Percentiles rank a stretch among this genome's conserved stretches.
Evolutionary conservation across 2,797 vertebrate genomes (phyloP).

Genomic region (Channallabes apus): DNA sequence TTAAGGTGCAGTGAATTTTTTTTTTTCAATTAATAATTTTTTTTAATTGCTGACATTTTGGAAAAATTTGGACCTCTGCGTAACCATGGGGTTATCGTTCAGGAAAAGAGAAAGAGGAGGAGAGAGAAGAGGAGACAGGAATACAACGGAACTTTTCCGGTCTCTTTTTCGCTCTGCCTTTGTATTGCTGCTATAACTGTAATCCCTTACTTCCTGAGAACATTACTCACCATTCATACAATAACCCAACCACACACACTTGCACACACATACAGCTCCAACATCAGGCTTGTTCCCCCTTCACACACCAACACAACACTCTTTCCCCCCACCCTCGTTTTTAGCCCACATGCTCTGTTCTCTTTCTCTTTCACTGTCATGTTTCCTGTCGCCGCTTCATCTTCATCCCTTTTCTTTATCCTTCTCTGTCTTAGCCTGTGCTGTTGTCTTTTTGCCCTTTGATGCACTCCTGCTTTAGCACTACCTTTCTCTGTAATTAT

Average conservation of each 20-base stretch:
- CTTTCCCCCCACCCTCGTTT: background rate
- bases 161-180: conserved; percentile 1
- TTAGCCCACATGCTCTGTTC: conserved; percentile 8
- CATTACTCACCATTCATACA: conserved; percentile 48
- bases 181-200: conserved; percentile 36
- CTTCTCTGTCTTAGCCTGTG: conserved; percentile 5
- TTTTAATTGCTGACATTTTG: background rate
- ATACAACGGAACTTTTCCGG: background rate
- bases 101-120: background rate
- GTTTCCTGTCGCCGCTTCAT: conserved; percentile 16
- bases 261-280: conserved; percentile 6
- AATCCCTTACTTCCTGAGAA: conserved; percentile 51
- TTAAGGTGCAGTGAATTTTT: background rate
- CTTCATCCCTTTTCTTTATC: conserved; percentile 13
- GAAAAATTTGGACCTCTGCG: background rate
- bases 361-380: conserved; percentile 24
- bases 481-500: conserved; percentile 26
- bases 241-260: background rate
- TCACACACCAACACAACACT: background rate
- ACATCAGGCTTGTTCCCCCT: conserved; percentile 15
- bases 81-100: background rate
- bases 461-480: conserved; percentile 23
- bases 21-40: background rate
- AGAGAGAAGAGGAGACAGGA: background rate
- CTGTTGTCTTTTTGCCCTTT: background rate